Base-by-base conservation (phyloP, 2,113 vertebrate genomes). In the Tringa solitaria region DNA sequence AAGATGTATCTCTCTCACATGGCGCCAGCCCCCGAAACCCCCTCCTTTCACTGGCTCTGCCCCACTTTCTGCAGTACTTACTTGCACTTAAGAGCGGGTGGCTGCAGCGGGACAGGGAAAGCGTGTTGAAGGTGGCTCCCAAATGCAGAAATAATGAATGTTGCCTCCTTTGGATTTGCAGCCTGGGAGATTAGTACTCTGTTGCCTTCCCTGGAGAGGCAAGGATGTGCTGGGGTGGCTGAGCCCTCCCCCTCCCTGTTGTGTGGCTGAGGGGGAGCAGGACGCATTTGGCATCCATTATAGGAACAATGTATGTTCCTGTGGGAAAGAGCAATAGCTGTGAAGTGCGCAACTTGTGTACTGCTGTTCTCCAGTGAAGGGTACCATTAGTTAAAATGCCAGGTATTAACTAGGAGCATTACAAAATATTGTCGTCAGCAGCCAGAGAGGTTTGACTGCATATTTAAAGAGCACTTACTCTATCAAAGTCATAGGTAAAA, bases 1-100 rank as follows among this genome's bases (percentile, higher is more conserved):
- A 18, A 53, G 32, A 12, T 70, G 11, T 67, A 18, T n/a, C 18
- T 67, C 14, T n/a, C 20, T 74, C 5, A 41, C 4, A 12, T 33
- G 45, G 30, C 64, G 33, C 28, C 53, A 85, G 39, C 45, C 30
- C 33, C 21, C 1, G 26, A 30, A 57, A 26, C 6, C 2, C 2
- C 10, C 3, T 1, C 0, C 8, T 54, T 81, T 64, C 26, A 6
- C 46, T 2, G 2, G 7, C 53, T 69, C 32, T 85, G 23, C 63
- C 61, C 27, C 23, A 21, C 4, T 70, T 65, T 20, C 33, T 0
- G 0, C 39, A 33, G 39, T 30, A 46, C 0, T 0, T 16, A 7
- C 4, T 48, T 67, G 19, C 33, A 30, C 21, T 82, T 51, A 28
- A 33, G 33, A 48, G 5, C 9, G 12, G 7, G 56, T 69, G 39